These are phyloP conservation scores for Trochalopteron elliotii DNA, from an alignment of 2,113 vertebrate species.

Conservation along the genomic window DNA sequence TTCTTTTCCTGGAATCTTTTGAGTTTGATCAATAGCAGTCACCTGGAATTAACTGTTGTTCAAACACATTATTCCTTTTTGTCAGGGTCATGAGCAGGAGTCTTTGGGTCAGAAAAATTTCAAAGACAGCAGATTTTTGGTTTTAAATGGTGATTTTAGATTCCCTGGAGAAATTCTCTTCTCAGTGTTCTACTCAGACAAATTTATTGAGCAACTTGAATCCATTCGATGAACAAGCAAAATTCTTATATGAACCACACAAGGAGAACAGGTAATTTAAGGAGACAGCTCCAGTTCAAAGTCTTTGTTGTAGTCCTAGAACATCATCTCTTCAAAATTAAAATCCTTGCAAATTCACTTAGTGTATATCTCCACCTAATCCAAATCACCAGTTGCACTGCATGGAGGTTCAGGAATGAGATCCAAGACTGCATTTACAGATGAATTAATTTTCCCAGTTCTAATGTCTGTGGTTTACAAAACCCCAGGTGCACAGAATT, in stretches of 20 bases:
- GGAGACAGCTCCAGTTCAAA: not conserved
- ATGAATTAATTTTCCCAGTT: not conserved
- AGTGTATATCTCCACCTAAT: not conserved
- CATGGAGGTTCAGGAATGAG: not conserved
- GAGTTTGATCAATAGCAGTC: not conserved
- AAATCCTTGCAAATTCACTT: not conserved
- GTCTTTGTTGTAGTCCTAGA: not conserved
- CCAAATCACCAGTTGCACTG: not conserved
- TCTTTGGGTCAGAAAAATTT: not conserved
- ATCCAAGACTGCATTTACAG: not conserved
- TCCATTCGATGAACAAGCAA: not conserved
- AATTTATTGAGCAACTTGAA: not conserved
- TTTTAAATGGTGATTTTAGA: not conserved
- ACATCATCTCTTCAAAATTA: not conserved
- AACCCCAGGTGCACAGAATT: not conserved
- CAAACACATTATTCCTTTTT: not conserved
- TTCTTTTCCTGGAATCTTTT: not conserved
- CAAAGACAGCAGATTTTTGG: not conserved
- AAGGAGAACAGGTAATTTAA: not conserved
- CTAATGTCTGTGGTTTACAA: not conserved
- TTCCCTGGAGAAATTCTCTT: not conserved
- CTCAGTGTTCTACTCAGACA: not conserved
- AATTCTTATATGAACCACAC: not conserved
- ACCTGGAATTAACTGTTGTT: not conserved
- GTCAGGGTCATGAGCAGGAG: not conserved